Conservation (phyloP, 1,140 invertebrate genomes). For the Lucilia sericata region DNA sequence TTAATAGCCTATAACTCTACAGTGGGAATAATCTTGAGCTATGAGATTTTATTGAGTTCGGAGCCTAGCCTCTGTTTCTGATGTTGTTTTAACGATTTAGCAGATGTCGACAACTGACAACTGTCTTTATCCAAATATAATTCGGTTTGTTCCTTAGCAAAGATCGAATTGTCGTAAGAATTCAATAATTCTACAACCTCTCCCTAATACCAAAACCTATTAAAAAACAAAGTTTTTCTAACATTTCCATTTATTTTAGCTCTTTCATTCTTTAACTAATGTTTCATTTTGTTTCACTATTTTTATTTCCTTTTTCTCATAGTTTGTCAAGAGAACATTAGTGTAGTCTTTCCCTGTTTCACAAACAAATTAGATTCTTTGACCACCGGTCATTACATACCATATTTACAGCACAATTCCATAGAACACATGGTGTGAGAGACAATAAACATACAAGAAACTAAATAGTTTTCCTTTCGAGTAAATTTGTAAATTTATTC, state of each 20-base stretch:
- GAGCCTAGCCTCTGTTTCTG: too few relatives aligned
- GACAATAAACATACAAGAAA: neutral
- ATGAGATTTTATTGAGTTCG: too few relatives aligned
- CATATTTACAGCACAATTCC: conserved; percentile 58
- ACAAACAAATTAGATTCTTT: conserved; percentile 63
- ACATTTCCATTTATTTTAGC: neutral
- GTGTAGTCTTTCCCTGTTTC: neutral
- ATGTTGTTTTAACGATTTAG: too few relatives aligned
- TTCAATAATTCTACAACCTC: too few relatives aligned
- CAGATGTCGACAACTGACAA: too few relatives aligned
- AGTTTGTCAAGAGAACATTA: conserved; percentile 2
- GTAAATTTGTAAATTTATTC: neutral
- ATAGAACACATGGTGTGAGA: conserved; percentile 10
- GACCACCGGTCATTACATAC: conserved; percentile 65
- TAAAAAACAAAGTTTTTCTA: neutral
- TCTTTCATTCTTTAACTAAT: neutral
- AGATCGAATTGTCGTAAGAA: too few relatives aligned
- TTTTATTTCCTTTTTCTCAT: neutral
- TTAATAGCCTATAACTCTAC: too few relatives aligned
- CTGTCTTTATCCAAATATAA: too few relatives aligned
- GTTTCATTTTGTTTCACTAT: neutral
- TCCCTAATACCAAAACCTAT: neutral
- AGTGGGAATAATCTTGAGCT: too few relatives aligned
- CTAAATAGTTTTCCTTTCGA: conserved; percentile 20
- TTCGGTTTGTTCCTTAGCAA: too few relatives aligned